Evolutionary conservation across 2,797 vertebrate genomes (phyloP).

Genomic region (Acanthopagrus latus): DNA sequence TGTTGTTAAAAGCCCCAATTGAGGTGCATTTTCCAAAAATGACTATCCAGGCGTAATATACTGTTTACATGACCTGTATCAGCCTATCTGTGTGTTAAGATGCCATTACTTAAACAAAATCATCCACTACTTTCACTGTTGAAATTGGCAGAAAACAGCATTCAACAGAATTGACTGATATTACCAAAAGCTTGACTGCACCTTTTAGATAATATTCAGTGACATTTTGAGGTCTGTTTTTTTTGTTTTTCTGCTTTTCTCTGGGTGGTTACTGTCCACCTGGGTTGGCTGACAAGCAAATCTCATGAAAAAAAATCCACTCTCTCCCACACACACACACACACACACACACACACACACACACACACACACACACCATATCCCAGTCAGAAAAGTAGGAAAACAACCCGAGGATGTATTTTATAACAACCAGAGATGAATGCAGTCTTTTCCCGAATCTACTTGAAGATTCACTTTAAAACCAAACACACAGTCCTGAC

Average conservation of each 20-base stretch:
- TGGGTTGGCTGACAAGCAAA: not conserved
- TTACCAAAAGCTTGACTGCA: not conserved
- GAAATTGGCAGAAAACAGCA: not conserved
- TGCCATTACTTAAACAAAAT: not conserved
- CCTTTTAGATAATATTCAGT: not conserved
- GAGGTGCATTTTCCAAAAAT: too few relatives aligned
- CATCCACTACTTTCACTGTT: not conserved
- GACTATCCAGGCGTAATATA: too few relatives aligned
- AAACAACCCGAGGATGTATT: not conserved
- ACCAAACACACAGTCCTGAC: slow-evolving; percentile 28
- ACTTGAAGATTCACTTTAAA: slow-evolving; percentile 29
- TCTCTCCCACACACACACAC: not conserved
- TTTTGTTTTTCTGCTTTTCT: not conserved
- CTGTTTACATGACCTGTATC: too few relatives aligned
- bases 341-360: too few relatives aligned
- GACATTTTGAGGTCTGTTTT: not conserved
- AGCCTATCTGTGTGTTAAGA: too few relatives aligned
- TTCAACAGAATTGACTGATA: too few relatives aligned
- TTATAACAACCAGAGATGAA: not conserved
- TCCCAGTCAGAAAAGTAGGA: slow-evolving; percentile 12
- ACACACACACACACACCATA: not conserved
- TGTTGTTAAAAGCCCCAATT: too few relatives aligned
- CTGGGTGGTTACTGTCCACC: not conserved
- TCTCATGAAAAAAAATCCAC: not conserved
- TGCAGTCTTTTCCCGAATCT: not conserved